Evolutionary conservation across 2,113 vertebrate species (phyloP).

Genomic region (Marmota flaviventris): DNA sequence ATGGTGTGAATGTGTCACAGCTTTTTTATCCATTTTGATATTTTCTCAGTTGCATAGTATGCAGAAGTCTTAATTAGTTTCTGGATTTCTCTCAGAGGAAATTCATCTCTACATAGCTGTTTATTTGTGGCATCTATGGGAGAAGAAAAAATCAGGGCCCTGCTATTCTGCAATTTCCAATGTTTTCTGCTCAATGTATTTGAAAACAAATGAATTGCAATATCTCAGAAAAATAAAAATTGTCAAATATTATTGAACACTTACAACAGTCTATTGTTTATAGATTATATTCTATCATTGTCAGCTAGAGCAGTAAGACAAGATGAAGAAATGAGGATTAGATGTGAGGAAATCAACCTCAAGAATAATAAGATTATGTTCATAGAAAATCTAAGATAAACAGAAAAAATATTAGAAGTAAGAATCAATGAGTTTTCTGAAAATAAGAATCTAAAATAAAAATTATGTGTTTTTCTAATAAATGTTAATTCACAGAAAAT

Average conservation of each 20-base stretch:
- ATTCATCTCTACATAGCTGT: not conserved
- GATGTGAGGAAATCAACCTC: not conserved
- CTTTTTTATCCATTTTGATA: not conserved
- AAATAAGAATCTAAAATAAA: not conserved
- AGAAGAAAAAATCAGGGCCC: not conserved
- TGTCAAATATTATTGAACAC: not conserved
- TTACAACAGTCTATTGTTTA: not conserved
- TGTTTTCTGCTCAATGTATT: not conserved
- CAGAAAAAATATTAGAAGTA: not conserved
- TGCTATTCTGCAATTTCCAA: not conserved
- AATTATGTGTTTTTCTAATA: not conserved
- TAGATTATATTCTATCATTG: not conserved
- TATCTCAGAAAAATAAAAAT: not conserved
- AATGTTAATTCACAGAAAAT: not conserved
- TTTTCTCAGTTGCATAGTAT: not conserved
- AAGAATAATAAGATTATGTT: not conserved
- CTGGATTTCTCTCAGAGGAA: not conserved
- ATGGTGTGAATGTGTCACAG: not conserved
- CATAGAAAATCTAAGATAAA: not conserved
- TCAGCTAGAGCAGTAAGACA: not conserved
- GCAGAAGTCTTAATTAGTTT: not conserved
- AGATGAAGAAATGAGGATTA: not conserved
- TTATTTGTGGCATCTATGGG: not conserved
- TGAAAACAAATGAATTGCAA: not conserved
- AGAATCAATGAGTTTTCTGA: not conserved